phyloP scores from a whole-genome alignment of 2,888 invertebrate genomes.

The Drosophila phalerata region DNA sequence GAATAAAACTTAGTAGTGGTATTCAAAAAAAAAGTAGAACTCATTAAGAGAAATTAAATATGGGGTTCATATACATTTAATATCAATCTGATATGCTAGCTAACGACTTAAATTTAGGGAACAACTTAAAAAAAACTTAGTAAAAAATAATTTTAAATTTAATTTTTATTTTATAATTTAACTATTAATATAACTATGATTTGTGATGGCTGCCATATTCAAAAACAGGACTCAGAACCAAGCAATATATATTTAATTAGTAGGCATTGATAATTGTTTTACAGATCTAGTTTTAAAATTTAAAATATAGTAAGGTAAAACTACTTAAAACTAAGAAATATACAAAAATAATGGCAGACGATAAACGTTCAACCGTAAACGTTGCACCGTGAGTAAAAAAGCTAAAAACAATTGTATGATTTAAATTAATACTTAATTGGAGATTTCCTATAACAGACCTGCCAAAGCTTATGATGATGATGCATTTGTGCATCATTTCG shows the following conservation, averaged over 20 bases:
- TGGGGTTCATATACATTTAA: too few species aligned
- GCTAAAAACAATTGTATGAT: neutral
- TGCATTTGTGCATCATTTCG: conserved; percentile 55
- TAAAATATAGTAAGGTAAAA: neutral
- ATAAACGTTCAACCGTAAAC: conserved; percentile 1
- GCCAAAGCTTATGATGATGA: conserved; percentile 58
- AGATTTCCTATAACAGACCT: neutral
- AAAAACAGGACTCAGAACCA: too few species aligned
- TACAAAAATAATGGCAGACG: neutral
- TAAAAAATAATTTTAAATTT: too few species aligned
- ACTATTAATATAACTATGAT: too few species aligned
- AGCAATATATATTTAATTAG: neutral
- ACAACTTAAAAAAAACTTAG: too few species aligned
- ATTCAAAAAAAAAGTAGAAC: too few species aligned
- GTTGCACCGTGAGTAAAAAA: conserved; percentile 10
- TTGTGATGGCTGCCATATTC: too few species aligned
- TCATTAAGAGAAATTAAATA: too few species aligned
- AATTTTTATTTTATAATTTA: too few species aligned
- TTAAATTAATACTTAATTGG: neutral
- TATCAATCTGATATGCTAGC: too few species aligned
- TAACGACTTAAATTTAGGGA: too few species aligned
- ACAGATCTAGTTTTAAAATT: neutral
- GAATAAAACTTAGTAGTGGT: neutral
- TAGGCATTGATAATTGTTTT: neutral
- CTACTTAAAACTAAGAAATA: neutral